Evolutionary conservation across 2,797 vertebrate genomes (phyloP), one percentile per base, ranked within the genome.

Genomic region (Luscinia megarhynchos): DNA sequence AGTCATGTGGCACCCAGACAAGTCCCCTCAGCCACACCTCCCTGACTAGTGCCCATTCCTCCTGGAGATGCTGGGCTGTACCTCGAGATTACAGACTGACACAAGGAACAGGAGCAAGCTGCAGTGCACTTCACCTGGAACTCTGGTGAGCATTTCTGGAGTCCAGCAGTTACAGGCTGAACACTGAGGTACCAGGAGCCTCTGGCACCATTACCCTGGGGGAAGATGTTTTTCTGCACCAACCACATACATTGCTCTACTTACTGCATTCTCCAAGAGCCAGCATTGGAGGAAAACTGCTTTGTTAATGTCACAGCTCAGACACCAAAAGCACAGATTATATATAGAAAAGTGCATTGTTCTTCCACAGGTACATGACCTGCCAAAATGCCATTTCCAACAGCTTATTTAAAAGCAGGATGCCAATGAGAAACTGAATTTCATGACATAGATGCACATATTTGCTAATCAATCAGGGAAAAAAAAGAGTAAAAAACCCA

Each of bases 371-470:
- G 43, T 30, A 66, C 43, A 7, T 7, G 8, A 69, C 51, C 69
- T 88, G 54, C 76, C 63, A 86, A 72, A 41, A 75, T n/a, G 62
- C 74, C 30, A 66, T 34, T 89, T 91, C 53, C 75, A 88, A 51
- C 30, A 84, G 51, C 40, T 81, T 72, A 40, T 38, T 84, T 76
- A 53, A 94, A 93, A 80, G 82, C 66, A 90, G 66, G 27, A 89
- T 63, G 50, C 24, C 67, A 34, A 0, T 36, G 48, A 93, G 59
- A 81, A 90, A 90, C 30, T 14, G 40, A 76, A 58, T 80, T 80
- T 70, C 34, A 20, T 29, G 29, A 75, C 58, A 91, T 0, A 66
- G 45, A 90, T 38, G 43, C 21, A 88, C 26, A n/a, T 29, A 66
- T 23, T 83, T 58, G 76, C 16, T 45, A 41, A 88, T 58, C 48